A percentile compares a stretch with the other conserved stretches of the same genome.
Evolutionary conservation across 1,140 invertebrate species (phyloP).

Genomic region (Macrosteles quadrilineatus): DNA sequence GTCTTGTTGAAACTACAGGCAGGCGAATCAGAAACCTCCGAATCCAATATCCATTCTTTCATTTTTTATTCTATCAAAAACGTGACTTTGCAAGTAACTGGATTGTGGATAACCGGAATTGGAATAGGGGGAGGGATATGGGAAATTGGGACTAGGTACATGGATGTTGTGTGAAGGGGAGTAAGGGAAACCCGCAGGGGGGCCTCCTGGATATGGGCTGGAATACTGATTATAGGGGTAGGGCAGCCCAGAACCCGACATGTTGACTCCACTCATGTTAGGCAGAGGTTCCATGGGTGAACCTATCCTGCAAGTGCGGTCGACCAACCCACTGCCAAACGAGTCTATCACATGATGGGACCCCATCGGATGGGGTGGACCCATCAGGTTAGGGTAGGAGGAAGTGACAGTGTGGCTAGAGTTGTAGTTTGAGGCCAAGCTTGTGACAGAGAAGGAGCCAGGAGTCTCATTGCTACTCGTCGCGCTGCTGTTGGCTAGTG

Average conservation of each 20-base stretch:
- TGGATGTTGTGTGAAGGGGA: constrained; percentile 54
- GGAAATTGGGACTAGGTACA: constrained; percentile 58
- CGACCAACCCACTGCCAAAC: constrained; percentile 40
- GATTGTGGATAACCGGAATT: constrained; percentile 53
- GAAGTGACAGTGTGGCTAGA: constrained; percentile 37
- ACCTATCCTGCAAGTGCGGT: constrained; percentile 40
- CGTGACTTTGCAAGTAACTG: constrained; percentile 52
- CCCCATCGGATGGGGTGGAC: constrained; percentile 41
- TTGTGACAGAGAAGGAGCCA: constrained; percentile 46
- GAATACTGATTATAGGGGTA: constrained; percentile 52
- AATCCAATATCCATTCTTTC: constrained; percentile 55
- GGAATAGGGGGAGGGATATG: constrained; percentile 52
- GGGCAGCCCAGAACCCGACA: constrained; percentile 43
- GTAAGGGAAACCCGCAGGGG: constrained; percentile 42
- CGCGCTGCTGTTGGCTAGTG: constrained; percentile 49
- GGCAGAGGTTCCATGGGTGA: constrained; percentile 35
- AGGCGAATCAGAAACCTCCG: constrained; percentile 57
- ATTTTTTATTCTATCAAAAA: constrained; percentile 51
- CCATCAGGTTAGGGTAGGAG: constrained; percentile 44
- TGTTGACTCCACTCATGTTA: constrained; percentile 43
- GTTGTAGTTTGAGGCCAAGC: constrained; percentile 44
- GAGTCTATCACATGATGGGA: constrained; percentile 37
- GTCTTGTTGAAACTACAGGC: constrained; percentile 26
- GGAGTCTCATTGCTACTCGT: constrained; percentile 34
- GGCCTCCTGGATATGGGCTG: constrained; percentile 49